Evolutionary conservation across 2,113 vertebrate genomes (phyloP).

Genomic region (Ramphastos sulfuratus): DNA sequence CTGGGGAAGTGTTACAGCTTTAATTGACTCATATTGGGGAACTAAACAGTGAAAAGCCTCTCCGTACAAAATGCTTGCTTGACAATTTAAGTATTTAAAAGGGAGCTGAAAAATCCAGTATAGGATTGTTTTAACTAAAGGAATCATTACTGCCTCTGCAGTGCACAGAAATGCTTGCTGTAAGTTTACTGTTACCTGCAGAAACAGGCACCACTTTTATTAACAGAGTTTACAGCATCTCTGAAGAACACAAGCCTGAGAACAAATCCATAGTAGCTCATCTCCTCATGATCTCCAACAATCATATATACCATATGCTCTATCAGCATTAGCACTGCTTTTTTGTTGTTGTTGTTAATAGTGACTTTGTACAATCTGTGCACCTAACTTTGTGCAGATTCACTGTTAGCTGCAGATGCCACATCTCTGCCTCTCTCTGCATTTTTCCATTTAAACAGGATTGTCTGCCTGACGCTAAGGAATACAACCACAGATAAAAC

Average conservation of each 20-base stretch:
- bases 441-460: background rate
- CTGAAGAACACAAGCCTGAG: background rate
- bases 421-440: background rate
- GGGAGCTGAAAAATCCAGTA: slow-evolving; percentile 11
- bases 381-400: background rate
- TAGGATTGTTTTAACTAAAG: slow-evolving; percentile 21
- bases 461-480: background rate
- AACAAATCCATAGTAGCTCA: slow-evolving; percentile 26
- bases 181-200: background rate
- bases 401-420: background rate
- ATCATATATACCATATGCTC: background rate
- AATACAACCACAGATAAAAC: background rate
- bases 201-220: background rate
- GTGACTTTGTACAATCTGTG: background rate
- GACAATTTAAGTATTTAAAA: slow-evolving; percentile 60
- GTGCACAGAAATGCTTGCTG: background rate
- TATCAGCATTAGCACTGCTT: background rate
- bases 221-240: slow-evolving; percentile 26
- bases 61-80: slow-evolving; percentile 26
- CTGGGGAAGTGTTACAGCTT: slow-evolving; percentile 40
- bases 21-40: slow-evolving; percentile 62
- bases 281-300: background rate
- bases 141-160: background rate
- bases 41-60: slow-evolving; percentile 15
- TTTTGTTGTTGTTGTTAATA: background rate